These are phyloP conservation scores for Peribatodes rhomboidaria DNA, from an alignment of 2,888 invertebrate species.

Conservation along the genomic window DNA sequence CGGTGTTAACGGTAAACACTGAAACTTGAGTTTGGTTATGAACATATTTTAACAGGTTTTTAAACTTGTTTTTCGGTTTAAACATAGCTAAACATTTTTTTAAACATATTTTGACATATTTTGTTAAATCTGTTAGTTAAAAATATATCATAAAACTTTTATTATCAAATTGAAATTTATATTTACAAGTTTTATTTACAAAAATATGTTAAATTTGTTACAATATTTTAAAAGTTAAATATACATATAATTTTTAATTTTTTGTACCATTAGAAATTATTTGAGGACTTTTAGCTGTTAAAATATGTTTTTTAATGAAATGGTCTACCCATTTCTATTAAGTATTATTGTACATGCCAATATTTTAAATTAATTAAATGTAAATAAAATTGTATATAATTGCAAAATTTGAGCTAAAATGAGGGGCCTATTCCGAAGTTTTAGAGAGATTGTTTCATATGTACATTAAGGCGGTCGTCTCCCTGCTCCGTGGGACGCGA, in stretches of 20 bases:
- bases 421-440: slow-evolving; percentile 15
- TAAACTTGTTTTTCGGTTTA: neutral
- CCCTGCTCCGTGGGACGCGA: too few relatives aligned
- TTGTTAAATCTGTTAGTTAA: too few relatives aligned
- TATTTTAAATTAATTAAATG: slow-evolving; percentile 38
- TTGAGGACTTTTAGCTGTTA: too few relatives aligned
- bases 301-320: slow-evolving; percentile 19
- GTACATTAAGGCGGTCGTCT: too few relatives aligned
- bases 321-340: slow-evolving; percentile 2
- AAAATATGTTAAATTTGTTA: too few relatives aligned
- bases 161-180: neutral
- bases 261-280: too few relatives aligned
- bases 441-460: too few relatives aligned
- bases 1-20: slow-evolving; percentile 77
- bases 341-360: slow-evolving; percentile 36
- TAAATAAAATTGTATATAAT: slow-evolving; percentile 16
- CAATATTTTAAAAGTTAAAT: too few relatives aligned
- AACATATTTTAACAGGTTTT: slow-evolving; percentile 19
- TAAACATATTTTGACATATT: too few relatives aligned
- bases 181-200: too few relatives aligned
- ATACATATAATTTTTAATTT: too few relatives aligned
- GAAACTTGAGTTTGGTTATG: slow-evolving; percentile 21
- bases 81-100: too few relatives aligned
- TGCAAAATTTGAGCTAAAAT: slow-evolving; percentile 7
- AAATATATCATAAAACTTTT: neutral